Base-by-base conservation (phyloP, 2,888 invertebrate genomes). In the Kryphioiulus occultus region DNA sequence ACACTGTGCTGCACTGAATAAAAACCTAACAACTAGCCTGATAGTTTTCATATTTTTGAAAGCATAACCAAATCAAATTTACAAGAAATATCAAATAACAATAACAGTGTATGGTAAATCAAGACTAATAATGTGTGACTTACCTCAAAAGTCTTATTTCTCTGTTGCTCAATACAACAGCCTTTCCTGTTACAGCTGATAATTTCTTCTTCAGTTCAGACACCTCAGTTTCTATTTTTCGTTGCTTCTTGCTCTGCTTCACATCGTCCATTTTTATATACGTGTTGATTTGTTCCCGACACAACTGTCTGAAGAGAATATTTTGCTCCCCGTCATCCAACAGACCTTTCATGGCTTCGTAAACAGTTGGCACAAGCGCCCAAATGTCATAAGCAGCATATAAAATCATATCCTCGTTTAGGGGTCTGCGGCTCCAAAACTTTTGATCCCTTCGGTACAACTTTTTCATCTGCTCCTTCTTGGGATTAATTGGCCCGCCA, bases 351-450 rank as follows among this genome's bases (percentile, higher is more conserved):
- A 96, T 94, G 90, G 94, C 95, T 88, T 94, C 94, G 92, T 96
- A 97, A 88, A 98, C 94, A 89, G 95, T 95, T 12, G 97, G 96
- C 17, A 97, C 95, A 89, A 98, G 93, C 88, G 96, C 95, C 30
- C 96, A 93, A 32, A 97, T 97, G 93, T 98, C 98, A 53, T 96
- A 96, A 15, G 97, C 96, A 12, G 97, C 96, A 92, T 97, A 97
- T 88, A 96, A 94, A 88, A 98, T 94, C 98, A 98, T 98, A 91
- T 98, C 97, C 88, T 96, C 95, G 39, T 96, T 95, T 68, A 98
- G 92, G 3, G 98, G 98, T 86, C 98, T 93, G 83, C 97, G 94
- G 7, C 97, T 96, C 98, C 98, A 98, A 90, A 92, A 93, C 89
- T 95, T 94, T 91, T 91, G 91, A 90, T 91, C 91, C 44, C 90